A percentile compares a stretch with the other conserved stretches of the same genome.
Conservation (phyloP, 1,140 invertebrate species). For the Drosophila sucinea region DNA sequence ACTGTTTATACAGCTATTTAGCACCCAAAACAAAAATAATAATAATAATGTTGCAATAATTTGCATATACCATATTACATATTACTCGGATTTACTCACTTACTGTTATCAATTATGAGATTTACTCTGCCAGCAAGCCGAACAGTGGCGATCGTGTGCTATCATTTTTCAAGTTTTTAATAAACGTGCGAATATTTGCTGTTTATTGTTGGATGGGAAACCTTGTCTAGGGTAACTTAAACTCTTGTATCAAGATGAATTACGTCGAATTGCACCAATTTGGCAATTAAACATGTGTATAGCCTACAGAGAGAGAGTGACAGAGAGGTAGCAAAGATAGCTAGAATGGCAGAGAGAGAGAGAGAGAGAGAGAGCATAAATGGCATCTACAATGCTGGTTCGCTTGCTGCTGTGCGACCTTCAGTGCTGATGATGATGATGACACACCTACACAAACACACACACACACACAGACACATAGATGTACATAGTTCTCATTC, state of each 20-base stretch:
- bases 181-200: constrained; percentile 69
- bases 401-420: constrained; percentile 44
- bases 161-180: constrained; percentile 48
- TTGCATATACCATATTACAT: constrained; percentile 43
- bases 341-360: constrained; percentile 18
- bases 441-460: constrained; percentile 65
- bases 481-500: constrained; percentile 24
- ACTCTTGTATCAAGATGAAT: constrained; percentile 62
- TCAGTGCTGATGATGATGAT: constrained; percentile 64
- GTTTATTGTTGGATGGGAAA: constrained; percentile 35
- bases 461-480: constrained; percentile 10
- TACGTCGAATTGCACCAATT: constrained; percentile 79
- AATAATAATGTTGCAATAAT: constrained; percentile 46
- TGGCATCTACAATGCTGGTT: constrained; percentile 53
- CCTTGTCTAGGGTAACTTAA: constrained; percentile 49
- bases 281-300: constrained; percentile 76
- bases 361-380: constrained; percentile 59
- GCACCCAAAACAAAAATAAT: constrained; percentile 25
- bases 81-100: constrained; percentile 16
- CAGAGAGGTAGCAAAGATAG: constrained; percentile 27
- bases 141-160: constrained; percentile 29
- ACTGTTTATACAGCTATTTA: constrained; percentile 52
- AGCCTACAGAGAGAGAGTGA: constrained; percentile 28
- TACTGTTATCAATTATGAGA: constrained; percentile 58
- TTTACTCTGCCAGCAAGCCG: constrained; percentile 28